phyloP scores from a whole-genome alignment of 2,797 vertebrate species.

The Sebastes itinus region DNA sequence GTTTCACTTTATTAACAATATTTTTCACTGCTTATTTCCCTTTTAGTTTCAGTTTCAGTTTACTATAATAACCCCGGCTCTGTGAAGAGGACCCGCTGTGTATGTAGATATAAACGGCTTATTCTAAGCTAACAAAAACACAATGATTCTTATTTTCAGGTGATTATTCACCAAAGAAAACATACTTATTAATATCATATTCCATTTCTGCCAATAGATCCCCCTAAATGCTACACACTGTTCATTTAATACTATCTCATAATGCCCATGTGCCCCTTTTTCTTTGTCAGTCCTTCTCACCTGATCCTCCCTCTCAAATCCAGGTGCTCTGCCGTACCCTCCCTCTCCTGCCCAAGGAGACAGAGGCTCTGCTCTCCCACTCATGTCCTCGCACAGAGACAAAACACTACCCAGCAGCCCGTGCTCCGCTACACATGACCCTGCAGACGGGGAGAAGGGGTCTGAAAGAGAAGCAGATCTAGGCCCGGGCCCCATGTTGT shows the following conservation, averaged over 20 bases:
- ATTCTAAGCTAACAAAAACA: no score
- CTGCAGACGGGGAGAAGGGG: constrained; percentile 83
- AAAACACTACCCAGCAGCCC: constrained; percentile 89
- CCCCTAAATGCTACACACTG: no score
- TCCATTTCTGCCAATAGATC: no score
- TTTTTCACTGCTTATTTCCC: no score
- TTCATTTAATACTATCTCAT: background rate
- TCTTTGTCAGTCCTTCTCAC: constrained; percentile 76
- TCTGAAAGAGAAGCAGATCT: constrained; percentile 45
- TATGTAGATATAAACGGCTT: no score
- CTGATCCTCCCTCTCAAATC: constrained; percentile 98
- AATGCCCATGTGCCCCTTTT: constrained; percentile 11
- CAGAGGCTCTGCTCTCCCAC: constrained; percentile 80
- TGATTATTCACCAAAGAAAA: no score
- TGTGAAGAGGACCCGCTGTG: no score
- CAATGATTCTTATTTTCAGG: no score
- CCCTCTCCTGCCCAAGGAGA: constrained; percentile 86
- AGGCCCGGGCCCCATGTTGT: constrained; percentile 23
- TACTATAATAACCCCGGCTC: no score
- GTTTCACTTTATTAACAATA: no score
- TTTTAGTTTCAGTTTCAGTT: background rate
- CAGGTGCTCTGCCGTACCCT: constrained; percentile 94
- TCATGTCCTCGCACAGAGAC: constrained; percentile 84
- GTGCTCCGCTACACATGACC: constrained; percentile 86
- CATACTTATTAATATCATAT: no score